Conservation (phyloP, 2,888 invertebrate genomes). For the Eulithis prunata region DNA sequence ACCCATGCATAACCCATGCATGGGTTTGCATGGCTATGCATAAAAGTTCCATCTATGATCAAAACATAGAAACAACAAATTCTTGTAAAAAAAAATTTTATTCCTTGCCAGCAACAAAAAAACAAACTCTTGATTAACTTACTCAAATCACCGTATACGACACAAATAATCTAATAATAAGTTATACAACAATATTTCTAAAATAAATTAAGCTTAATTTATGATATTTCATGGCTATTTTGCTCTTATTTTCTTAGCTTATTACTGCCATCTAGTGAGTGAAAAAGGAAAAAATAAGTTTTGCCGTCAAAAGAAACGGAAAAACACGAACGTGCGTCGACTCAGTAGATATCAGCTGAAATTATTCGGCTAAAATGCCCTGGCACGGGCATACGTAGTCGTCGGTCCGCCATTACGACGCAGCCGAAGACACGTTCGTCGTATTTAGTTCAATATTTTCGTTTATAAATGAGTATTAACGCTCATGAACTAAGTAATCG, state of each 20-base stretch:
- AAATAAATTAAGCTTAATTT: background rate
- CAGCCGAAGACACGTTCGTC: slow-evolving; percentile 85
- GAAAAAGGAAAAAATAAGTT: slow-evolving; percentile 55
- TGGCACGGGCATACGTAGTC: slow-evolving; percentile 85
- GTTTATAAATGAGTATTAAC: slow-evolving; percentile 92
- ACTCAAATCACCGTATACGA: background rate
- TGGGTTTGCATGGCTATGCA: background rate
- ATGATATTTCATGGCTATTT: background rate
- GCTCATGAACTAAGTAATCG: slow-evolving; percentile 96
- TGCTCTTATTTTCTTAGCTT: background rate
- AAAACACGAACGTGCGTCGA: slow-evolving; percentile 84
- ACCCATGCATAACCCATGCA: background rate
- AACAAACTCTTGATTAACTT: background rate
- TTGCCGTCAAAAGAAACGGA: slow-evolving; percentile 82
- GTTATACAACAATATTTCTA: background rate
- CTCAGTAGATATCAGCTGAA: slow-evolving; percentile 84
- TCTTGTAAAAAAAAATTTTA: slow-evolving; percentile 7
- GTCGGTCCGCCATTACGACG: slow-evolving; percentile 85
- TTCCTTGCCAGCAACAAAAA: slow-evolving; percentile 29
- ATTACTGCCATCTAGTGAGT: slow-evolving; percentile 61
- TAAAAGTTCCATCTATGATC: slow-evolving; percentile 46
- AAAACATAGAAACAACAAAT: background rate
- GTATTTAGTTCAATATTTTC: slow-evolving; percentile 85
- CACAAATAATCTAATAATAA: background rate
- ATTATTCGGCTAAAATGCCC: slow-evolving; percentile 86